phyloP scores from a whole-genome alignment of 1,140 invertebrate genomes.

The Triops longicaudatus region DNA sequence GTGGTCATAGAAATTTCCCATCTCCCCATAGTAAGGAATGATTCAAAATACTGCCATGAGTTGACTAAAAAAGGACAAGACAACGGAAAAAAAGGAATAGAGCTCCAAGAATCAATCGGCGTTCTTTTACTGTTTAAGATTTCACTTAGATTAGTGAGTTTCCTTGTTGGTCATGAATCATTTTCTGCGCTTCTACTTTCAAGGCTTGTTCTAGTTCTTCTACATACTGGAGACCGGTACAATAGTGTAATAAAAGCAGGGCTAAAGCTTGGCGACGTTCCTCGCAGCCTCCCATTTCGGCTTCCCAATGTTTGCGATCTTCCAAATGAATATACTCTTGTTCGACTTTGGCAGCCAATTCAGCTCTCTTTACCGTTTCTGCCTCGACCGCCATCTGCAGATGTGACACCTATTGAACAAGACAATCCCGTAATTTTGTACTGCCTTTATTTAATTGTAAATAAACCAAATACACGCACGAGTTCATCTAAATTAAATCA shows the following conservation, averaged over 20 bases:
- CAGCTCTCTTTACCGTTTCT: slow-evolving; percentile 9
- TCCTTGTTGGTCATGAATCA: background rate
- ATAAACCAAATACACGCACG: no score
- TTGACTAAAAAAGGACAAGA: slow-evolving; percentile 8
- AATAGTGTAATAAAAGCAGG: slow-evolving; percentile 26
- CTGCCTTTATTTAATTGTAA: background rate
- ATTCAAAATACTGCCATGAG: background rate
- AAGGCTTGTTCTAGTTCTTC: slow-evolving; percentile 24
- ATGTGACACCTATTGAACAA: background rate
- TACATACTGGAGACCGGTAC: slow-evolving; percentile 24
- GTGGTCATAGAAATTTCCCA: background rate
- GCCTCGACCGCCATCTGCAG: background rate
- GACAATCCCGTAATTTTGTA: background rate
- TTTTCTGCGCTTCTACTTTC: slow-evolving; percentile 20
- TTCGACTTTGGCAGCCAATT: slow-evolving; percentile 24
- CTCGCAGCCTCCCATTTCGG: slow-evolving; percentile 24
- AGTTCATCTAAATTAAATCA: no score
- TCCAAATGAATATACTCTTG: slow-evolving; percentile 1
- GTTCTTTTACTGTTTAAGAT: background rate
- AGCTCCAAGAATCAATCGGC: background rate
- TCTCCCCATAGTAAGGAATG: background rate
- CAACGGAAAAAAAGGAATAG: slow-evolving; percentile 16
- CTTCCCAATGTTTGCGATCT: slow-evolving; percentile 22
- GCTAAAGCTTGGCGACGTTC: slow-evolving; percentile 24
- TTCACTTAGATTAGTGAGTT: background rate